These are phyloP conservation scores for Torymus tubicola DNA, from an alignment of 2,888 invertebrate genomes.

Conservation along the genomic window DNA sequence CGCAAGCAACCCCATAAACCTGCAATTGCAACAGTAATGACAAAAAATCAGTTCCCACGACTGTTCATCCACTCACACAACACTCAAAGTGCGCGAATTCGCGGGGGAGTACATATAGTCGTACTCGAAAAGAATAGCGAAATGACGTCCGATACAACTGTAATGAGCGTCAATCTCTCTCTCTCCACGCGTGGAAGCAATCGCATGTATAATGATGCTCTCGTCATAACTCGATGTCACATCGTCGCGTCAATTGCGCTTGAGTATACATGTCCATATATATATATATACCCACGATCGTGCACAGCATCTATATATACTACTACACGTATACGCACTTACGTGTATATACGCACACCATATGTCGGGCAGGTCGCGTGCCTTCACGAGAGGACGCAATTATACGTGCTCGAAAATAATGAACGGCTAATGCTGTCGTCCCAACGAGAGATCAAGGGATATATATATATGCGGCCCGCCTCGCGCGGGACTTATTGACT, in stretches of 20 bases:
- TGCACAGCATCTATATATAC: no score
- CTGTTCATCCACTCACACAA: no score
- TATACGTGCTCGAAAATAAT: constrained; percentile 64
- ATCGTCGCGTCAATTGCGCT: constrained; percentile 27
- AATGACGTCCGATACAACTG: constrained; percentile 45
- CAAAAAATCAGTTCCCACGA: no score
- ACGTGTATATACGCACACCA: constrained; percentile 63
- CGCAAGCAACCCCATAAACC: no score
- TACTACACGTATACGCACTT: background rate
- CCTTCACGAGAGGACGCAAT: constrained; percentile 66
- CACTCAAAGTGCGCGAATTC: no score
- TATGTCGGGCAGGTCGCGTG: constrained; percentile 73
- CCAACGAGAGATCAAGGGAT: constrained; percentile 24
- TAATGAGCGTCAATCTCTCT: constrained; percentile 44
- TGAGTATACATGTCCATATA: no score
- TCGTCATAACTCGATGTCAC: constrained; percentile 36
- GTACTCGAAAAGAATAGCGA: constrained; percentile 5
- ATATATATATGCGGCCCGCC: no score
- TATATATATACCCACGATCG: background rate
- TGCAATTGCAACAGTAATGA: no score
- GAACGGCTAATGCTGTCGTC: constrained; percentile 74
- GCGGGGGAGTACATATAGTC: background rate
- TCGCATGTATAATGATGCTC: constrained; percentile 28
- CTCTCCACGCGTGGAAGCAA: background rate
- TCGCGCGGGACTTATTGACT: constrained; percentile 71